These are phyloP conservation scores for Rhineura floridana DNA, from an alignment of 2,113 vertebrate species.

Conservation along the genomic window DNA sequence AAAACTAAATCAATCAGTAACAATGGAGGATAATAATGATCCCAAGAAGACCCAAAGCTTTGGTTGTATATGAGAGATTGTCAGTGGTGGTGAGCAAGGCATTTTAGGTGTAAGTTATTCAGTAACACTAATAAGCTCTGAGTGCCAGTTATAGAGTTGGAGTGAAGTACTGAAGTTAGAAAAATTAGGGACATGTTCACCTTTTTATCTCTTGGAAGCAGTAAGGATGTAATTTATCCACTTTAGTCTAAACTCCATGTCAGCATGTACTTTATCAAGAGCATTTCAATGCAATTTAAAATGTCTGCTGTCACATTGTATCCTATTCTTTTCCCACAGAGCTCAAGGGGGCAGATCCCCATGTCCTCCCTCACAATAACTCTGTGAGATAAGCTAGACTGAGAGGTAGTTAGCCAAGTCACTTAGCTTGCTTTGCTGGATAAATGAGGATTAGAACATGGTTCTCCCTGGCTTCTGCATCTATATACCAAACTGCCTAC, in stretches of 20 bases:
- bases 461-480: background rate
- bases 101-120: constrained; percentile 52
- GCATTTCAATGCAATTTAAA: background rate
- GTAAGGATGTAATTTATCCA: background rate
- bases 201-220: constrained; percentile 35
- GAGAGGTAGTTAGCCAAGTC: background rate
- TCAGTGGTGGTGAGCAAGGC: background rate
- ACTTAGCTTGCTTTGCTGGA: background rate
- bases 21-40: constrained; percentile 47
- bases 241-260: too few relatives aligned
- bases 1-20: constrained; percentile 68
- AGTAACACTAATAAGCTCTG: constrained; percentile 58
- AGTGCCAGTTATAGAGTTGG: constrained; percentile 59
- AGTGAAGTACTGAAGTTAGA: constrained; percentile 44
- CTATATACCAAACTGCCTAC: background rate
- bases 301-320: too few relatives aligned
- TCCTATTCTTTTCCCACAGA: background rate
- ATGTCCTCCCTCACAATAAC: too few relatives aligned
- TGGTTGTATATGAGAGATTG: background rate
- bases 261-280: background rate
- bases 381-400: background rate
- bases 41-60: constrained; percentile 54
- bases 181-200: constrained; percentile 1
- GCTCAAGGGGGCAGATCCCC: too few relatives aligned
- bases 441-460: background rate